Percentiles rank a stretch among this genome's conserved stretches.
Conservation (phyloP, 1,140 invertebrate species). For the Zeugodacus cucurbitae region DNA sequence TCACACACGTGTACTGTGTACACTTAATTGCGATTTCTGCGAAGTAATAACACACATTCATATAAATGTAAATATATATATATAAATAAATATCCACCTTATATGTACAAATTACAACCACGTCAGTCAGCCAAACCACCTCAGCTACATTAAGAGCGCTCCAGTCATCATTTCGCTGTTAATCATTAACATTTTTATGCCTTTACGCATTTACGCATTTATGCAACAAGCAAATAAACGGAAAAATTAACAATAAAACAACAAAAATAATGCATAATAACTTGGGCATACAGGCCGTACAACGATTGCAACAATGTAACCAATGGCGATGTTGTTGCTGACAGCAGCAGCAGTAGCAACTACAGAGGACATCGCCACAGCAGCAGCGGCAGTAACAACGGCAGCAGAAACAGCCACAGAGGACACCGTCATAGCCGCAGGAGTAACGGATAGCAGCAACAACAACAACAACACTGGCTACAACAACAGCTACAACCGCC, state of each 20-base stretch:
- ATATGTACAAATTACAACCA: not conserved
- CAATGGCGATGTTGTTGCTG: not conserved
- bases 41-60: not conserved
- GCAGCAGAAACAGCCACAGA: too few species aligned
- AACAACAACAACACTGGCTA: not conserved
- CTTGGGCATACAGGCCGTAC: not conserved
- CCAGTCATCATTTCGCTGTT: not conserved
- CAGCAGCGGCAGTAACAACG: not conserved
- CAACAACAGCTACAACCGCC: not conserved
- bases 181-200: slow-evolving; percentile 26
- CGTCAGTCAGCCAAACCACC: not conserved
- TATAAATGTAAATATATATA: not conserved
- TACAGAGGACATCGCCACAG: not conserved
- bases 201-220: not conserved
- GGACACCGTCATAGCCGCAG: not conserved
- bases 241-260: not conserved
- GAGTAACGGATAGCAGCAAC: not conserved
- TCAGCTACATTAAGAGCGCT: not conserved
- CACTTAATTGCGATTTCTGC: not conserved
- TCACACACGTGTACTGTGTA: too few species aligned
- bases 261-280: not conserved
- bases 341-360: not conserved
- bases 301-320: not conserved
- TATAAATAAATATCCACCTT: not conserved
- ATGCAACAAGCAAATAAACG: slow-evolving; percentile 2